Evolutionary conservation across 2,888 invertebrate genomes (phyloP).

Genomic region (Drosophila pseudotakahashii): DNA sequence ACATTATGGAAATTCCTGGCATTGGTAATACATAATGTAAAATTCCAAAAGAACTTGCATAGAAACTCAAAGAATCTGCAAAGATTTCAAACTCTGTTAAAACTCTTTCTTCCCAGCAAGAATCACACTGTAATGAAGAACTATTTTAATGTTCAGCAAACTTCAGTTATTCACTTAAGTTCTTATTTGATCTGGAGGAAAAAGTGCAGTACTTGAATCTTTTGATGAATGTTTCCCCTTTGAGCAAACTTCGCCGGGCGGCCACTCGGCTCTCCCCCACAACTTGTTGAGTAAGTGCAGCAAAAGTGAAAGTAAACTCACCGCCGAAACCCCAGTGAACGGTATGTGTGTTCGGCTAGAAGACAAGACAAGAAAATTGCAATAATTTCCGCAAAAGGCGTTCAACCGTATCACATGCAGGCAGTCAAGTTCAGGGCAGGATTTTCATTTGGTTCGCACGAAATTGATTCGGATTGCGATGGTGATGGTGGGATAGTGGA

Average conservation of each 20-base stretch:
- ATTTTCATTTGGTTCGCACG: slow-evolving; percentile 29
- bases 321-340: slow-evolving; percentile 27
- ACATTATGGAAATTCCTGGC: too few species aligned
- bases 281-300: slow-evolving; percentile 27
- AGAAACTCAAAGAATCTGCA: neutral
- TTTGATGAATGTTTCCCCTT: slow-evolving; percentile 20
- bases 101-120: neutral
- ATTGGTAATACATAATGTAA: too few species aligned
- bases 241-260: slow-evolving; percentile 26
- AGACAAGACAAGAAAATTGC: slow-evolving; percentile 73
- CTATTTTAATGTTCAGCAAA: neutral
- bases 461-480: slow-evolving; percentile 43
- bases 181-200: slow-evolving; percentile 7
- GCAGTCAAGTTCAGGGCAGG: slow-evolving; percentile 50
- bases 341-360: slow-evolving; percentile 24
- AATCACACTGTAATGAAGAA: neutral
- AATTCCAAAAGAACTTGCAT: too few species aligned
- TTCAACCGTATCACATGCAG: slow-evolving; percentile 50
- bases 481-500: neutral
- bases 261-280: slow-evolving; percentile 3
- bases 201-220: neutral
- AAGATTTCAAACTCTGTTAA: neutral
- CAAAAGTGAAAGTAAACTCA: slow-evolving; percentile 57
- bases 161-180: slow-evolving; percentile 6
- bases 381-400: slow-evolving; percentile 75